phyloP scores from a whole-genome alignment of 1,140 invertebrate species.

The Octopus sinensis region DNA sequence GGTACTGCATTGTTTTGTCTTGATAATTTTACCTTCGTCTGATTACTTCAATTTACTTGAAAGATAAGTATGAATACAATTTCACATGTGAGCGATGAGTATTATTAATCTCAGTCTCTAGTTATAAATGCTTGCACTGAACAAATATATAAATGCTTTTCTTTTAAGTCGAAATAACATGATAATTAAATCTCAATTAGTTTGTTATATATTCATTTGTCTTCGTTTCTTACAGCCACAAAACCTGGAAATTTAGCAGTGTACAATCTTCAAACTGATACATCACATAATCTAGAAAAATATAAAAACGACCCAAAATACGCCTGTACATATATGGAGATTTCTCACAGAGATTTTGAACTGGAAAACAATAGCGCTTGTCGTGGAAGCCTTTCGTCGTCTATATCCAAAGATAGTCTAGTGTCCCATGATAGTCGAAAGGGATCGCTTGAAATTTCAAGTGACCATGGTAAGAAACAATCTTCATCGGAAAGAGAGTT shows the following conservation, averaged over 20 bases:
- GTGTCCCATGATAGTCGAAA: constrained; percentile 19
- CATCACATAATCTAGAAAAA: constrained; percentile 16
- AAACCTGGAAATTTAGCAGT: background rate
- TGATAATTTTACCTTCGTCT: no score
- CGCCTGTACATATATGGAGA: constrained; percentile 32
- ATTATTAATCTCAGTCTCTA: no score
- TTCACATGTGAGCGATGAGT: no score
- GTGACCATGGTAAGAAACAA: constrained; percentile 3
- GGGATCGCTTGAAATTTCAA: background rate
- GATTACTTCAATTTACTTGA: no score
- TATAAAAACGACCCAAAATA: constrained; percentile 18
- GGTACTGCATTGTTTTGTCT: no score
- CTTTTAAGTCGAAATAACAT: no score
- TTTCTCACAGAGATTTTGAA: constrained; percentile 19
- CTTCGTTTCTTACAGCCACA: background rate
- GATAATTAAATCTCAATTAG: no score
- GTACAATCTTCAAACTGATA: background rate
- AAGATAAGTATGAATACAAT: no score
- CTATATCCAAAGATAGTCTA: constrained; percentile 40
- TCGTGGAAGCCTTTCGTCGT: constrained; percentile 29
- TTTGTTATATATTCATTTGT: no score
- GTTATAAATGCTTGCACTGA: no score
- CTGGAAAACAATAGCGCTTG: constrained; percentile 22
- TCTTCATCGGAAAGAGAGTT: background rate
- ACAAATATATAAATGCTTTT: no score